Percentiles rank a stretch among this genome's conserved stretches.
Conservation (phyloP, 2,113 vertebrate species). For the Sinocyclocheilus anshuiensis region DNA sequence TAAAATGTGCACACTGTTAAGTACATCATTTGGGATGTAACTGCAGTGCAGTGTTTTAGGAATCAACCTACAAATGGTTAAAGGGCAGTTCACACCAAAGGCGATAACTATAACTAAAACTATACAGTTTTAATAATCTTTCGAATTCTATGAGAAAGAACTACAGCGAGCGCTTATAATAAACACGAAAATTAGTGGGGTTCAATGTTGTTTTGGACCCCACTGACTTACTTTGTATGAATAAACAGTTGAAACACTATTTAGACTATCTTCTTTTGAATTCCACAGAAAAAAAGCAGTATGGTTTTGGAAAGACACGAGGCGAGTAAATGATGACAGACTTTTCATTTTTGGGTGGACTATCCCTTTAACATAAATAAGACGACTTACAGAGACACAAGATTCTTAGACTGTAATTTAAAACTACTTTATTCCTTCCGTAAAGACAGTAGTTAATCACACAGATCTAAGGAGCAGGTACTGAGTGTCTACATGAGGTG, state of each 20-base stretch:
- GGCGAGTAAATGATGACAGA: background rate
- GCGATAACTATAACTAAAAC: too few relatives aligned
- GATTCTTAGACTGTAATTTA: background rate
- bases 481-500: constrained; percentile 9
- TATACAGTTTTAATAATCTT: too few relatives aligned
- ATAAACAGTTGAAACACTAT: background rate
- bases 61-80: too few relatives aligned
- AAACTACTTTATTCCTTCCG: background rate
- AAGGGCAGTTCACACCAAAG: too few relatives aligned
- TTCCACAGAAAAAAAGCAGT: background rate
- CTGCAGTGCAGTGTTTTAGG: too few relatives aligned
- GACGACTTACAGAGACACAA: background rate
- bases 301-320: background rate
- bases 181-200: too few relatives aligned
- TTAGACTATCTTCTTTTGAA: background rate
- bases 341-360: background rate
- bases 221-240: background rate
- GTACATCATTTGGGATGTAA: too few relatives aligned
- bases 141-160: too few relatives aligned
- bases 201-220: background rate
- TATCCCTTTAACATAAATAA: background rate
- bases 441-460: constrained; percentile 25
- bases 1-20: too few relatives aligned
- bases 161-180: too few relatives aligned
- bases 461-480: constrained; percentile 23